These are phyloP conservation scores for Macquaria australasica DNA, from an alignment of 2,113 vertebrate species.

Conservation along the genomic window DNA sequence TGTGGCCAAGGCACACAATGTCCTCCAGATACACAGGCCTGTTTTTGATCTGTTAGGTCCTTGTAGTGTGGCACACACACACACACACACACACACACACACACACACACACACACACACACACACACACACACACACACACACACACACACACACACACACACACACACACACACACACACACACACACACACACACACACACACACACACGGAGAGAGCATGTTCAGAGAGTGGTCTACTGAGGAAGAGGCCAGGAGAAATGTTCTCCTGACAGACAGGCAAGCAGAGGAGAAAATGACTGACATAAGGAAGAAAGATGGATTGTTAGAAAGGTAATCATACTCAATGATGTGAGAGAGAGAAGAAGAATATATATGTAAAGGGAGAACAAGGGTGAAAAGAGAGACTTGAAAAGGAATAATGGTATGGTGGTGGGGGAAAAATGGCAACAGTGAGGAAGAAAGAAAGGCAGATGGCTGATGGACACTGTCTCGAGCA, in stretches of 20 bases:
- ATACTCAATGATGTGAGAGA: not conserved
- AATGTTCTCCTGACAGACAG: constrained; percentile 34
- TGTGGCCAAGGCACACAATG: constrained; percentile 70
- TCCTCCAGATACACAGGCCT: constrained; percentile 66
- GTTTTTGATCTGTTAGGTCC: constrained; percentile 68
- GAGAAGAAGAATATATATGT: not conserved
- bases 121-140: constrained; percentile 6
- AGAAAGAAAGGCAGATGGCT: constrained; percentile 39
- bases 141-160: not conserved
- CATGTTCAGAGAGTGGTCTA: constrained; percentile 2
- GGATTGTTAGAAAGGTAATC: constrained; percentile 14
- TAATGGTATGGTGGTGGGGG: not conserved
- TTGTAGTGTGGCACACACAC: constrained; percentile 51
- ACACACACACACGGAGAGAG: not conserved
- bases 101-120: constrained; percentile 9
- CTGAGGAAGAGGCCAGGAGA: constrained; percentile 42
- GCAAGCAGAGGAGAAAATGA: constrained; percentile 34
- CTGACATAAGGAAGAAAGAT: constrained; percentile 1
- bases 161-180: not conserved
- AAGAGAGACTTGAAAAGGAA: not conserved
- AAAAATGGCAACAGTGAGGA: constrained; percentile 18
- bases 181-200: constrained; percentile 6
- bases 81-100: not conserved
- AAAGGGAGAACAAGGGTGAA: not conserved
- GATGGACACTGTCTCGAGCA: constrained; percentile 47